A percentile compares a stretch with the other conserved stretches of the same genome.
Evolutionary conservation across 2,888 invertebrate genomes (phyloP).

Genomic region (Dermolepida albohirtum): DNA sequence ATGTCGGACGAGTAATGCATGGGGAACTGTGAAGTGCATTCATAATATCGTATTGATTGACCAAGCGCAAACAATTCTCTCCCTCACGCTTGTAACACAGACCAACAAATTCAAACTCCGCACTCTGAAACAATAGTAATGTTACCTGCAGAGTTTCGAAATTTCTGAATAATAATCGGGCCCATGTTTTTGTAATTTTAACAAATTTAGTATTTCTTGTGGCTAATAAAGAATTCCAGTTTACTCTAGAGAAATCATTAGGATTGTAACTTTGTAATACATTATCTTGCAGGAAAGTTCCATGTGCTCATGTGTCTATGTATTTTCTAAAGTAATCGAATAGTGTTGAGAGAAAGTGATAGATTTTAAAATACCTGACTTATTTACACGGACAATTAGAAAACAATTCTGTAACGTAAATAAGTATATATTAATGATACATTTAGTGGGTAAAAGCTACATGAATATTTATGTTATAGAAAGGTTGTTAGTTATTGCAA

Average conservation of each 20-base stretch:
- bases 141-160: conserved; percentile 25
- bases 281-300: background rate
- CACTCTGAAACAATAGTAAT: conserved; percentile 29
- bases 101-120: conserved; percentile 29
- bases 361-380: no score
- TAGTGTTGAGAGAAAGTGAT: no score
- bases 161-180: conserved; percentile 19
- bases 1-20: conserved; percentile 33
- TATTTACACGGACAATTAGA: no score
- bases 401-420: no score
- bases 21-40: conserved; percentile 34
- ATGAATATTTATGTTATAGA: no score
- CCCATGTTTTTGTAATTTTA: conserved; percentile 19
- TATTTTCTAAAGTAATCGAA: no score
- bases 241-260: background rate
- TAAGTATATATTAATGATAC: no score
- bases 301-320: no score
- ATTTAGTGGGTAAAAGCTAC: no score
- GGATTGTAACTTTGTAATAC: background rate
- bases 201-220: conserved; percentile 21
- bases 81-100: background rate
- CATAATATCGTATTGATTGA: conserved; percentile 39
- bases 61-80: conserved; percentile 33
- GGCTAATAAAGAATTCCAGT: background rate
- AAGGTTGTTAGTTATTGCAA: no score